Percentiles rank a stretch among this genome's conserved stretches.
These are phyloP conservation scores for Meloidogyne hapla DNA, from an alignment of 1,140 invertebrate genomes.

Conservation along the genomic window DNA sequence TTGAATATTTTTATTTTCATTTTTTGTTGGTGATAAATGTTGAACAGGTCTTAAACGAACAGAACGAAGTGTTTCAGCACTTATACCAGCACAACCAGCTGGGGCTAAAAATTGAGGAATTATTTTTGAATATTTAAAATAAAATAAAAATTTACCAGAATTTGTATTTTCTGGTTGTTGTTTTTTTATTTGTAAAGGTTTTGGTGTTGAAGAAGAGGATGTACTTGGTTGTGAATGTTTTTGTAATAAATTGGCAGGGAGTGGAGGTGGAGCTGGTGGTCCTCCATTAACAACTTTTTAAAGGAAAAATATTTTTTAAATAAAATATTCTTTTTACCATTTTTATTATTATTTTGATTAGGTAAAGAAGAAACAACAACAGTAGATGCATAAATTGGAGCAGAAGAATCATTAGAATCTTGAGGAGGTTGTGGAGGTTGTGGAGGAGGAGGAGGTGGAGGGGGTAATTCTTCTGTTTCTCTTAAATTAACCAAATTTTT, in stretches of 20 bases:
- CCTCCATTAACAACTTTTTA: background rate
- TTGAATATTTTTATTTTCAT: background rate
- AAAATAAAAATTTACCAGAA: background rate
- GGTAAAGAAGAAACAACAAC: background rate
- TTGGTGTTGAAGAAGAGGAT: background rate
- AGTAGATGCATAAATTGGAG: constrained; percentile 19
- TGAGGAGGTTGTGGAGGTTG: no score
- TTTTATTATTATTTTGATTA: no score
- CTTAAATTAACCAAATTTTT: background rate
- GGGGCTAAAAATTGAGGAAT: background rate
- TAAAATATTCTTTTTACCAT: background rate
- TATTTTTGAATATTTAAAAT: background rate
- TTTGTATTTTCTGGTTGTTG: background rate
- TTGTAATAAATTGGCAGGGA: background rate
- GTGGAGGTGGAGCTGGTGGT: background rate
- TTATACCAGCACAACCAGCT: constrained; percentile 45
- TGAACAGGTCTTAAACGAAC: constrained; percentile 54
- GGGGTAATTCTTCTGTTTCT: background rate
- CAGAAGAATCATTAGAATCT: background rate
- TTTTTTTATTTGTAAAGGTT: background rate
- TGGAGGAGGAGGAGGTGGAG: background rate
- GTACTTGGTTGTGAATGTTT: background rate
- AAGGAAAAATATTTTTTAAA: background rate
- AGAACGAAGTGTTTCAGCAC: constrained; percentile 49
- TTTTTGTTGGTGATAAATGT: background rate